Base-by-base conservation (phyloP, 2,888 invertebrate genomes). In the Piscicola geometra region DNA sequence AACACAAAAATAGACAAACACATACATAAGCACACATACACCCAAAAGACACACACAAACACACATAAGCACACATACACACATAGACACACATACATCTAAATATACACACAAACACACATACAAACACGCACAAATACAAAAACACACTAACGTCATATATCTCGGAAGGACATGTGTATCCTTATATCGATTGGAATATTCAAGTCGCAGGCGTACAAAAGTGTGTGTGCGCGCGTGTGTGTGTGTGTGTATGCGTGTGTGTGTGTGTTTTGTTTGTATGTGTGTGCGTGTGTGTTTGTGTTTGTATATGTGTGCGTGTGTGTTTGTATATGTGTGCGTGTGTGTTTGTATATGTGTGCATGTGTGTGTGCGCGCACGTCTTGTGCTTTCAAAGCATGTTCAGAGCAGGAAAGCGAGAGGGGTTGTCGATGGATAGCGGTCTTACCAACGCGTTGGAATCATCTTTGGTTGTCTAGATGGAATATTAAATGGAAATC, bases 321-420 rank as follows among this genome's bases (percentile, higher is more conserved):
- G 28, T 72, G 33, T 50, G 32, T 75, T 15, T 69, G 30, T 75
- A 70, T 69, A n/a, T 75, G 69, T 75, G 35, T 75, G 50, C 30
- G 25, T 70, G 56, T 75, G 28, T 68, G 52, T 69, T 1, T 75
- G 56, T 69, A 28, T 56, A 9, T 74, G 25, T 74, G 60, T 75
- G 35, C 68, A 60, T 68, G 47, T 69, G 25, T 68, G 33, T 71
- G 36, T 76, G n/a, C 47, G 52, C 67, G n/a, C 74, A 1, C 74
- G 15, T 73, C 52, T 68, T n/a, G n/a, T n/a, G n/a, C n/a, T n/a
- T n/a, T n/a, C n/a, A n/a, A n/a, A n/a, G n/a, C n/a, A n/a, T n/a
- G n/a, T n/a, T n/a, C n/a, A n/a, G n/a, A n/a, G n/a, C n/a, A n/a
- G n/a, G n/a, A n/a, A n/a, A n/a, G n/a, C n/a, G n/a, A n/a, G n/a